Percentiles rank a stretch among this genome's conserved stretches.
These are phyloP conservation scores for Dicycla oo DNA, from an alignment of 2,888 invertebrate species.

Conservation along the genomic window DNA sequence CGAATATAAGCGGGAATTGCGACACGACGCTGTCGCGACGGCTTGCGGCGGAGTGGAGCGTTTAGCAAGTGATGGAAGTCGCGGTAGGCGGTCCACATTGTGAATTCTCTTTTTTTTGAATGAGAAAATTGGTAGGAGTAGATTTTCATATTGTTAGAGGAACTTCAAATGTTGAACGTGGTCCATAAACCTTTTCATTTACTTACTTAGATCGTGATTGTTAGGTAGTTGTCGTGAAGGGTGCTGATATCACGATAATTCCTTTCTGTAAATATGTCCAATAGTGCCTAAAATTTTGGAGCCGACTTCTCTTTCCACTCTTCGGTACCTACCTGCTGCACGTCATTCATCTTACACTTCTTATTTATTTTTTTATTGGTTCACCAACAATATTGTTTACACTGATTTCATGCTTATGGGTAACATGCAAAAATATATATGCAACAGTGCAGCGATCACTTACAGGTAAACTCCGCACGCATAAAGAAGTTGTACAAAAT, in stretches of 20 bases:
- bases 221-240: not conserved
- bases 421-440: too few relatives aligned
- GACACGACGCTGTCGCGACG: too few relatives aligned
- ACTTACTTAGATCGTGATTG: not conserved
- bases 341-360: not conserved
- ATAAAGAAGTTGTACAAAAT: too few relatives aligned
- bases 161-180: not conserved
- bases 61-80: constrained; percentile 39
- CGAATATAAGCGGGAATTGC: constrained; percentile 20
- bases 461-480: too few relatives aligned
- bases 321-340: not conserved
- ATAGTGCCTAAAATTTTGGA: not conserved
- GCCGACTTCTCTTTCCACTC: not conserved
- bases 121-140: too few relatives aligned
- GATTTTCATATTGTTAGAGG: too few relatives aligned
- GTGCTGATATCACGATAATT: too few relatives aligned
- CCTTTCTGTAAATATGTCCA: not conserved
- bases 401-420: too few relatives aligned
- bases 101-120: too few relatives aligned
- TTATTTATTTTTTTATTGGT: too few relatives aligned
- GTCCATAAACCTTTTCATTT: not conserved
- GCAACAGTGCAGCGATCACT: too few relatives aligned
- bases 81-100: not conserved
- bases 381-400: too few relatives aligned
- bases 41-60: constrained; percentile 27